phyloP scores from a whole-genome alignment of 2,797 vertebrate genomes.

The Pangasius djambal region DNA sequence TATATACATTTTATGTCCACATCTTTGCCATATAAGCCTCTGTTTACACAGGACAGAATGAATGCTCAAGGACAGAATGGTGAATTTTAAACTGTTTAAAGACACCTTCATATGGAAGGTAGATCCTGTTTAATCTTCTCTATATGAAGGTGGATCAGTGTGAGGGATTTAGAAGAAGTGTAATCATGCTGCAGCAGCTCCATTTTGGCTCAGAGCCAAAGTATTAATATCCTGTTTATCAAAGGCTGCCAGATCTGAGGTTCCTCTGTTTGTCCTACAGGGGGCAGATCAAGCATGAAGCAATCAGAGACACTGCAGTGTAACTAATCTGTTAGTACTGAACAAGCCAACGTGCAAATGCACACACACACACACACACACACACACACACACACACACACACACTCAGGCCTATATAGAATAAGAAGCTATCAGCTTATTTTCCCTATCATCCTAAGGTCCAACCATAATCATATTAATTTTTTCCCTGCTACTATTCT shows the following conservation, averaged over 20 bases:
- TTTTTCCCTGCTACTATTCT: background rate
- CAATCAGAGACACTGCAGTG: background rate
- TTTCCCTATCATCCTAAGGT: too few species aligned
- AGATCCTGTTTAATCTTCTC: background rate
- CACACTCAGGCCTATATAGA: too few species aligned
- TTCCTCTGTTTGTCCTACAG: conserved; percentile 22
- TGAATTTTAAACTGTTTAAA: background rate
- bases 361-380: background rate
- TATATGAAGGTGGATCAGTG: background rate
- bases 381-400: too few species aligned
- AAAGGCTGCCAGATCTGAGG: background rate
- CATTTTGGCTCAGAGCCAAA: conserved; percentile 24
- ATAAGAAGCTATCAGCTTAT: too few species aligned
- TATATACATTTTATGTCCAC: background rate
- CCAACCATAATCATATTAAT: background rate
- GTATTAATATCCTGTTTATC: conserved; percentile 43
- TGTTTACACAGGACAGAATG: background rate
- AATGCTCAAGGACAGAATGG: background rate
- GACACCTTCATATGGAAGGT: background rate
- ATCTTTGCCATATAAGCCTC: background rate
- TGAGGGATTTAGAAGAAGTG: background rate
- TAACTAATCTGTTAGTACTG: background rate
- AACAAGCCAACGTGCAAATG: background rate
- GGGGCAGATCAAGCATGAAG: conserved; percentile 2
- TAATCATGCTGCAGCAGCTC: background rate